phyloP scores from a whole-genome alignment of 2,888 invertebrate genomes.

The Parnassius orleans region DNA sequence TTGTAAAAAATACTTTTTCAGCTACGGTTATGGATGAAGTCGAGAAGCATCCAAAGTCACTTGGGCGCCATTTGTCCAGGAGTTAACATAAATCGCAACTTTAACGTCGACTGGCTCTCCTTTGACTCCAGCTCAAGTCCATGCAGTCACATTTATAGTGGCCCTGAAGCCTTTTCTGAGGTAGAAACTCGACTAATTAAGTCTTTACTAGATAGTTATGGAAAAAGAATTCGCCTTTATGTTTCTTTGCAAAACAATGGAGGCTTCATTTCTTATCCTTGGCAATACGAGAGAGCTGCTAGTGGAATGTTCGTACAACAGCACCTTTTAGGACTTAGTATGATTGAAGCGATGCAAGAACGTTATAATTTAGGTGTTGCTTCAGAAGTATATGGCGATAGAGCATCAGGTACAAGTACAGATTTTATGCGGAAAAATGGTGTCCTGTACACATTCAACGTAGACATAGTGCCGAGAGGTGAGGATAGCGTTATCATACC shows the following conservation, averaged over 20 bases:
- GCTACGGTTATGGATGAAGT: constrained; percentile 86
- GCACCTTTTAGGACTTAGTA: constrained; percentile 52
- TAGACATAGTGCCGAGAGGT: constrained; percentile 52
- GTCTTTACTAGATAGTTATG: constrained; percentile 74
- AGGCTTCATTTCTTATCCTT: constrained; percentile 84
- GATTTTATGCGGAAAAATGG: constrained; percentile 53
- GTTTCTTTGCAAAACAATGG: constrained; percentile 89
- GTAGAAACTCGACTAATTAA: constrained; percentile 82
- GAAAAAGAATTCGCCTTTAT: constrained; percentile 80
- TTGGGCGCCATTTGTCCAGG: constrained; percentile 80
- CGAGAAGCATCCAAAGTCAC: constrained; percentile 69
- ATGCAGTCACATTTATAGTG: constrained; percentile 84
- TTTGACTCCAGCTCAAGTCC: constrained; percentile 80
- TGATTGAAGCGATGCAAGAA: constrained; percentile 46
- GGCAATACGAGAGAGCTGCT: constrained; percentile 81
- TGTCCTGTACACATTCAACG: constrained; percentile 53
- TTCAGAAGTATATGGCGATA: constrained; percentile 51
- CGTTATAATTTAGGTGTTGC: constrained; percentile 50
- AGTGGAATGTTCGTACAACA: constrained; percentile 62
- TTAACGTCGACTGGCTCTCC: constrained; percentile 85
- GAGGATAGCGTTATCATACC: constrained; percentile 51
- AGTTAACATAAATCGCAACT: constrained; percentile 89
- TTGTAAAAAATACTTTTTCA: constrained; percentile 46
- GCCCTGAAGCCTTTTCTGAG: constrained; percentile 83
- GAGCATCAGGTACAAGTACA: constrained; percentile 61